A percentile compares a stretch with the other conserved stretches of the same genome.
These are phyloP conservation scores for Hirtodrosophila cameraria DNA, from an alignment of 2,888 invertebrate species.

Conservation along the genomic window DNA sequence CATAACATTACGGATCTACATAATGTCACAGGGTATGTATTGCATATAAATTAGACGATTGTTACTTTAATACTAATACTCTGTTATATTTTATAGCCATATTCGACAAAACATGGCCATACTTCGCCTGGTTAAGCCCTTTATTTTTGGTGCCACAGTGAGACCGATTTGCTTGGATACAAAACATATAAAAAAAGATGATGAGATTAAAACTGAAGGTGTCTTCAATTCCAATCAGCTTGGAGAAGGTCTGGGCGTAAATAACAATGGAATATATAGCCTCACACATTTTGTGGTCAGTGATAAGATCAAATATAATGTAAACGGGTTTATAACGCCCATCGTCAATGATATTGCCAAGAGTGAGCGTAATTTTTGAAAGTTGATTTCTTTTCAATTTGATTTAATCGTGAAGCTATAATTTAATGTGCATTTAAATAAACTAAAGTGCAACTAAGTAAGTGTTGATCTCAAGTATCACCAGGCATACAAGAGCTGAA, in stretches of 20 bases:
- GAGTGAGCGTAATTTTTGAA: too few species aligned
- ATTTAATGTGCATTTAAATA: too few species aligned
- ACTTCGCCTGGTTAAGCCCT: constrained; percentile 50
- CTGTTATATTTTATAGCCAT: too few species aligned
- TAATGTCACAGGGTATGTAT: constrained; percentile 35
- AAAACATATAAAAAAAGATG: not conserved
- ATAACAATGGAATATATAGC: not conserved
- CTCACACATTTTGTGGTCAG: constrained; percentile 6
- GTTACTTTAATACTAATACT: too few species aligned
- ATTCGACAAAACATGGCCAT: constrained; percentile 22
- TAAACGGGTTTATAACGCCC: not conserved
- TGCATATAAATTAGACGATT: not conserved
- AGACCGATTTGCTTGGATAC: constrained; percentile 52
- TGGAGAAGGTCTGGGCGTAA: not conserved
- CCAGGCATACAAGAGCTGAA: too few species aligned
- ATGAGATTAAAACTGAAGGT: not conserved
- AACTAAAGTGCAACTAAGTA: too few species aligned
- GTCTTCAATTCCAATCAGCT: not conserved
- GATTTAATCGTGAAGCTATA: too few species aligned
- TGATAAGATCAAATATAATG: not conserved
- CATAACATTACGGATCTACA: constrained; percentile 52
- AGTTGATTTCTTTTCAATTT: too few species aligned
- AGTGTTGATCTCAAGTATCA: too few species aligned
- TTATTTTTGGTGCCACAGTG: constrained; percentile 35
- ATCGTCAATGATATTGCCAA: not conserved